Conservation (phyloP, 2,113 vertebrate species). For the Seriola rivoliana region DNA sequence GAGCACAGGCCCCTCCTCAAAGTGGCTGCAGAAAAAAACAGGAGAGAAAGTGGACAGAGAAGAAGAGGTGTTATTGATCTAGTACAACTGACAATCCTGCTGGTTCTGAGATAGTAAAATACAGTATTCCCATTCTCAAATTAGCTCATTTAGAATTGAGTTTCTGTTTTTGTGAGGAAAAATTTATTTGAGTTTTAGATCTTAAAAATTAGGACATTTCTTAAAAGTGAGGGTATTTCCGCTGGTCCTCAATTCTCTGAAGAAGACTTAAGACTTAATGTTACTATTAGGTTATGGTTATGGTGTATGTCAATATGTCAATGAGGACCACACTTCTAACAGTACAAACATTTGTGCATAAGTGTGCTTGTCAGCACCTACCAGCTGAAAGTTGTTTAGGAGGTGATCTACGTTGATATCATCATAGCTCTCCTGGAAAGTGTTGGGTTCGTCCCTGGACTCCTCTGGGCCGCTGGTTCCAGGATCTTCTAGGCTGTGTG, state of each 20-base stretch:
- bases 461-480: conserved; percentile 85
- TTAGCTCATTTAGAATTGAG: no score
- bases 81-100: neutral
- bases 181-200: neutral
- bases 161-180: no score
- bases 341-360: neutral
- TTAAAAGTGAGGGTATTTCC: no score
- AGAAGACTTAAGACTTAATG: neutral
- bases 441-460: conserved; percentile 83
- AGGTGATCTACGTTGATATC: conserved; percentile 87
- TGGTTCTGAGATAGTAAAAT: neutral
- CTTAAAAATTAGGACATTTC: no score
- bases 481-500: conserved; percentile 88
- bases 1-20: conserved; percentile 82
- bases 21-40: conserved; percentile 86
- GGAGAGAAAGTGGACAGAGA: neutral
- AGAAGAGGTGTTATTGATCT: neutral
- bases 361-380: conserved; percentile 65
- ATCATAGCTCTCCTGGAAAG: conserved; percentile 89
- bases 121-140: no score
- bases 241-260: no score
- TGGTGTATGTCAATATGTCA: neutral
- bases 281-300: neutral
- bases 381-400: conserved; percentile 88
- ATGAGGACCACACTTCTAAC: neutral